Evolutionary conservation across 2,113 vertebrate species (phyloP).

Genomic region (Philantomba maxwellii): DNA sequence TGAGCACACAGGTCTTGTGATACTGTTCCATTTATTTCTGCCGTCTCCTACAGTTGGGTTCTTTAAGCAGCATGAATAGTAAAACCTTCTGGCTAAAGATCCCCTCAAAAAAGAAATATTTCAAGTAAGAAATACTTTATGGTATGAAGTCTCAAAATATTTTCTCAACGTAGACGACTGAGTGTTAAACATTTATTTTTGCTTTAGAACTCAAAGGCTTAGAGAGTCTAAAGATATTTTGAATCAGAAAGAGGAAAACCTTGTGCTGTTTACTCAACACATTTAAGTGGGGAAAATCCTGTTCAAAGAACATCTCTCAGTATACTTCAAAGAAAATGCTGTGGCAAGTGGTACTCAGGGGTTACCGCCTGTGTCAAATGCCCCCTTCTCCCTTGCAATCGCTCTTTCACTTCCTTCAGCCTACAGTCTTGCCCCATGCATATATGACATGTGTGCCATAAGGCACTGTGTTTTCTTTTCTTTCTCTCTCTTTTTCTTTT

Average conservation of each 20-base stretch:
- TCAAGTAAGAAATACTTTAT: not conserved
- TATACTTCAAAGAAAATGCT: not conserved
- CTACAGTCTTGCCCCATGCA: not conserved
- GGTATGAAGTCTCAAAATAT: not conserved
- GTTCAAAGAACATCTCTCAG: not conserved
- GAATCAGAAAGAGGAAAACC: not conserved
- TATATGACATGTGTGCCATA: too few species aligned
- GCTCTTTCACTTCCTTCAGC: not conserved
- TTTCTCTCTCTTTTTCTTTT: not conserved
- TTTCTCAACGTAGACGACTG: not conserved
- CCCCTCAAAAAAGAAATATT: not conserved
- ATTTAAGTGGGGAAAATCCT: not conserved
- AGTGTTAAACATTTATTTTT: not conserved
- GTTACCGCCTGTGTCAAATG: not conserved
- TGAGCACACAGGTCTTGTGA: not conserved
- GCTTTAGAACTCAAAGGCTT: not conserved
- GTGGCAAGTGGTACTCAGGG: not conserved
- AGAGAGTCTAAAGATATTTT: not conserved
- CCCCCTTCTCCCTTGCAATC: not conserved
- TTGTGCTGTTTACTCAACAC: not conserved
- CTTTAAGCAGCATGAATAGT: not conserved
- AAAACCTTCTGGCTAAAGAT: not conserved
- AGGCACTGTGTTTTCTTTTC: not conserved
- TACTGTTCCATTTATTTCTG: not conserved
- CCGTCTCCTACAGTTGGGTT: not conserved